Conservation (phyloP, 2,797 vertebrate genomes). For the Platalea minor region DNA sequence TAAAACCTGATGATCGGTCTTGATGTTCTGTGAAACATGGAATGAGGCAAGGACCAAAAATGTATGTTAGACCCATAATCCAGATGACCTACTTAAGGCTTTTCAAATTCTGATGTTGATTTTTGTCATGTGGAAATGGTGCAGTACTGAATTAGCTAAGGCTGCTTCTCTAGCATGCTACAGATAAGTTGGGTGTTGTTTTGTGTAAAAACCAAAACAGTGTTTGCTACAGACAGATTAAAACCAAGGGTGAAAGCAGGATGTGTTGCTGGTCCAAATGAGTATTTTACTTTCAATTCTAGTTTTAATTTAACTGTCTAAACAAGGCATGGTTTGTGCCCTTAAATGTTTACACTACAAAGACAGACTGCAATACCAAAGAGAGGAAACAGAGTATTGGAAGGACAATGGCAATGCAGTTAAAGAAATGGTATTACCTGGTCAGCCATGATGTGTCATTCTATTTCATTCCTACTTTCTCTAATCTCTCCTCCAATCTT, state of each 20-base stretch:
- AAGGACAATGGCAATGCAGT: not conserved
- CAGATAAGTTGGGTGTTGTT: not conserved
- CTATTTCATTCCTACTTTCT: not conserved
- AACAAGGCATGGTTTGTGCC: not conserved
- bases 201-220: not conserved
- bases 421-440: not conserved
- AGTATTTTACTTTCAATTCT: not conserved
- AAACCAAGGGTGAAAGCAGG: not conserved
- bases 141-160: not conserved
- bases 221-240: not conserved
- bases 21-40: not conserved
- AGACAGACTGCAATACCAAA: not conserved
- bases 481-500: not conserved
- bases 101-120: not conserved
- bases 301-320: not conserved
- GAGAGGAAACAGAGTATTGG: not conserved
- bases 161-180: not conserved
- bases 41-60: not conserved
- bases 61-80: not conserved
- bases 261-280: not conserved
- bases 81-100: not conserved
- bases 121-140: not conserved
- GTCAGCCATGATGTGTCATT: not conserved
- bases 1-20: not conserved
- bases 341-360: not conserved